Evolutionary conservation across 2,113 vertebrate genomes (phyloP).

Genomic region (Oophaga pumilio): DNA sequence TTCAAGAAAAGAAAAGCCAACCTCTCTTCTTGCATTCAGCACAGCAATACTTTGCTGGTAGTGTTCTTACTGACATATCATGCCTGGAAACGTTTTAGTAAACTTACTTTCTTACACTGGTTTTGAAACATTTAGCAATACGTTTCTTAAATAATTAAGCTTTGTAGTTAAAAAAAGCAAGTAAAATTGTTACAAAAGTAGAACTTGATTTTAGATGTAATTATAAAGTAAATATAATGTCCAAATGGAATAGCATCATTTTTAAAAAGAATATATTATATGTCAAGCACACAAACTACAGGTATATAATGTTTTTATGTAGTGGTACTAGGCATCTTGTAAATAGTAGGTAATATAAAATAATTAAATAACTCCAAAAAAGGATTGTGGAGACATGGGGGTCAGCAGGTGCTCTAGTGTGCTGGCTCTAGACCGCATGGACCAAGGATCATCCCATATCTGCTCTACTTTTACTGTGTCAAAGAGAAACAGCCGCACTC

Average conservation of each 20-base stretch:
- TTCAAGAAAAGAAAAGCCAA: conserved; percentile 38
- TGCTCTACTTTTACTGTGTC: no score
- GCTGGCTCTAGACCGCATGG: no score
- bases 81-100: not conserved
- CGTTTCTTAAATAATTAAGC: not conserved
- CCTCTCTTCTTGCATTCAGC: conserved; percentile 7
- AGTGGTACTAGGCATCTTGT: no score
- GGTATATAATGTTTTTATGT: not conserved
- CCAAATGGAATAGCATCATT: not conserved
- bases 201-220: not conserved
- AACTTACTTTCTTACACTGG: conserved; percentile 10
- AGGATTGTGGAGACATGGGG: no score
- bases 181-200: not conserved
- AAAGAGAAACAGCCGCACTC: no score
- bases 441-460: no score
- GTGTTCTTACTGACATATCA: not conserved
- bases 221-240: not conserved
- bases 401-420: no score
- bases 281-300: not conserved
- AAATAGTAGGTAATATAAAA: no score
- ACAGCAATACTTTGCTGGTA: conserved; percentile 20
- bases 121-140: not conserved
- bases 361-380: no score
- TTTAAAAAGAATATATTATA: not conserved
- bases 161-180: not conserved